These are phyloP conservation scores for Phalanger gymnotis DNA, from an alignment of 2,797 vertebrate species.

Conservation along the genomic window DNA sequence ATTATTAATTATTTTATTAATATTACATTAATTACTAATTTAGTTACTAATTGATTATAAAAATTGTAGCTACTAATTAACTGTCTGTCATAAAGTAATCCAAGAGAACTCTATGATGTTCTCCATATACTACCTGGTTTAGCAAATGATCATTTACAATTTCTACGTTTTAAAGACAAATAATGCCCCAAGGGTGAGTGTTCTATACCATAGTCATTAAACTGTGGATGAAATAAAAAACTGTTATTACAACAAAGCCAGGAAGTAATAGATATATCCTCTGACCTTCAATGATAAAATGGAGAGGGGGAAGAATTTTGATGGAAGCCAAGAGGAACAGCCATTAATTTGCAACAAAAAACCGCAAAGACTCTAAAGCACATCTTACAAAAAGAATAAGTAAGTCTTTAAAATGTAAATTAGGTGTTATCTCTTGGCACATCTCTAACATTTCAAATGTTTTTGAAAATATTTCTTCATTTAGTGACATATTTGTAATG, in stretches of 20 bases:
- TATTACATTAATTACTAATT: too few relatives aligned
- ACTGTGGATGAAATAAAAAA: not conserved
- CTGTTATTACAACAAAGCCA: not conserved
- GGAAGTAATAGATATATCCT: not conserved
- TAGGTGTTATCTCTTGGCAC: not conserved
- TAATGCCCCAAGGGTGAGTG: not conserved
- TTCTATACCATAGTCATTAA: not conserved
- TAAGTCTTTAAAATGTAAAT: not conserved
- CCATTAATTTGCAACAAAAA: not conserved
- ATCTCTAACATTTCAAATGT: not conserved
- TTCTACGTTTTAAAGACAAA: not conserved
- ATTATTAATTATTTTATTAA: too few relatives aligned
- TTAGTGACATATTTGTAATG: not conserved
- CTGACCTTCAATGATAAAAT: not conserved
- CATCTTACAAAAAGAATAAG: not conserved
- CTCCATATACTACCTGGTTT: not conserved
- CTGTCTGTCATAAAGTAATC: not conserved
- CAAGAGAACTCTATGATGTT: not conserved
- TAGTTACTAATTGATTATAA: not conserved
- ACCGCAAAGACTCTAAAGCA: not conserved
- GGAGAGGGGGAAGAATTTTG: not conserved
- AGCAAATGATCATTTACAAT: not conserved
- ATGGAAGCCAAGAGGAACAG: not conserved
- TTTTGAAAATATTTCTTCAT: not conserved
- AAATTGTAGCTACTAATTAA: not conserved